Evolutionary conservation across 1,140 invertebrate species (phyloP), one percentile per base, ranked within the genome.

Genomic region (Drosophila obscura): DNA sequence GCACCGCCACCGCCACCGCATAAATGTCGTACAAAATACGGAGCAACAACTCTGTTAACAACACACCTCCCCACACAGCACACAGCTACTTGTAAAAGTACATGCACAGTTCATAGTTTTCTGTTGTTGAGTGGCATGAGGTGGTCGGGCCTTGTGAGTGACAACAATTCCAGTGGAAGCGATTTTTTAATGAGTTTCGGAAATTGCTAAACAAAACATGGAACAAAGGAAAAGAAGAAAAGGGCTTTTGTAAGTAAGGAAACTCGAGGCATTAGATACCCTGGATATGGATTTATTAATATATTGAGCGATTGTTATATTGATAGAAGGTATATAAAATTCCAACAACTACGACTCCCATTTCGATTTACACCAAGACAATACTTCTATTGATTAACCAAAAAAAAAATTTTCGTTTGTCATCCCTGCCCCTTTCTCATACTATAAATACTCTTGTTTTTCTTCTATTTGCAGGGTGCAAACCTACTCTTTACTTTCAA

Each of bases 181-280:
- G 51, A 74, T 82, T 63, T 78, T 87, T 87, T 88, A 87, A 87
- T 87, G 74, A 88, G 75, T 65, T 49, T 63, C 44, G 62, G 58
- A 73, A 82, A 79, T 75, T 75, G 63, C 48, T 58, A 65, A 66
- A 79, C 39, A 66, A 65, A 58, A 67, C 28, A 16, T 15, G 13
- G 16, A 41, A 35, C 22, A 11, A 52, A 43, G 22, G 13, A 51
- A 8, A 56, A 6, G 9, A 26, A 41, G 39, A 4, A 22, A 56
- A 48, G 11, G 46, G 8, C n/a, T 59, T 48, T 44, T 16, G 3
- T 35, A 0, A 44, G 11, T 35, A 5, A 24, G 9, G 15, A 31
- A n/a, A 16, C 41, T 4, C 35, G 35, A 39, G 13, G 35, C 15
- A 19, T 8, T 9, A 15, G 6, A 58, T 58, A 39, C 45, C 45